These are phyloP conservation scores for Chrosomus eos DNA, from an alignment of 2,797 vertebrate species.

Conservation along the genomic window DNA sequence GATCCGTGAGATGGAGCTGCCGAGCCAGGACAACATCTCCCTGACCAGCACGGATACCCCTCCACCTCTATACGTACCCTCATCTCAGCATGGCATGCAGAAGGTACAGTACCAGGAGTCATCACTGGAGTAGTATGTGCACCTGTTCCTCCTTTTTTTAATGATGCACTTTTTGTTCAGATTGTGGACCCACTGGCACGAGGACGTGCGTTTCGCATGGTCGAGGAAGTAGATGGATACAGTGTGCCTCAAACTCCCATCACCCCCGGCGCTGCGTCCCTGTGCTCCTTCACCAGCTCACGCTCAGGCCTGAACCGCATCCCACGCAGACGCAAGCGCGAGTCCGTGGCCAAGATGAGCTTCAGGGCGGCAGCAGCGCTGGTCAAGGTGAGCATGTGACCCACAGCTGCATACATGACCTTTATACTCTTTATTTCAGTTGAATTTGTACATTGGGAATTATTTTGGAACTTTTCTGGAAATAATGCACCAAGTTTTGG, in stretches of 20 bases:
- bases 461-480: neutral
- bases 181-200: conserved; percentile 94
- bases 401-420: neutral
- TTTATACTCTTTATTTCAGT: neutral
- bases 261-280: conserved; percentile 87
- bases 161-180: conserved; percentile 68
- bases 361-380: conserved; percentile 91
- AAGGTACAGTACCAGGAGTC: conserved; percentile 77
- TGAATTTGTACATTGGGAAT: neutral
- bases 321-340: conserved; percentile 89
- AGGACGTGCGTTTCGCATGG: conserved; percentile 91
- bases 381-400: conserved; percentile 83
- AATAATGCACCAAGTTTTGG: neutral
- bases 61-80: conserved; percentile 91
- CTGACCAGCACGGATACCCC: conserved; percentile 96
- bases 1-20: conserved; percentile 94
- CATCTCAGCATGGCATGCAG: conserved; percentile 95
- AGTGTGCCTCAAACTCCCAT: conserved; percentile 87
- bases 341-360: conserved; percentile 97
- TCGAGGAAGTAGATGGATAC: conserved; percentile 87
- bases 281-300: conserved; percentile 97
- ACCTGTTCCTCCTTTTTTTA: neutral
- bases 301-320: conserved; percentile 90
- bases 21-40: conserved; percentile 97
- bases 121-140: neutral